phyloP scores from a whole-genome alignment of 2,797 vertebrate genomes.

The Etheostoma perlongum region DNA sequence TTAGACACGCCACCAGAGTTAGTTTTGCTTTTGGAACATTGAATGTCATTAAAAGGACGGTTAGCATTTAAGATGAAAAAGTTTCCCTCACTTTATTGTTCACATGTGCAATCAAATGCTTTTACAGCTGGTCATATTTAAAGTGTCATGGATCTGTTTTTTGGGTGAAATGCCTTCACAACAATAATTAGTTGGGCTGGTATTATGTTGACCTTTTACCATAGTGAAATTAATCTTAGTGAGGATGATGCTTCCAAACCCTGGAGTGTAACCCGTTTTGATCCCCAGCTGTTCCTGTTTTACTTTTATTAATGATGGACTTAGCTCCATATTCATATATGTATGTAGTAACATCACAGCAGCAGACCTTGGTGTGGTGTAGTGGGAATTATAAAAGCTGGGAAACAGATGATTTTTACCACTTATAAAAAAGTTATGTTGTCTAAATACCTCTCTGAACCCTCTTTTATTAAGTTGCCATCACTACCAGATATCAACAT shows the following conservation, averaged over 20 bases:
- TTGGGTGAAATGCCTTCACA: background rate
- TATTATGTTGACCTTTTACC: background rate
- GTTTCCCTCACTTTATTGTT: background rate
- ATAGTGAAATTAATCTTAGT: background rate
- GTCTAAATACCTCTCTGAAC: too few species aligned
- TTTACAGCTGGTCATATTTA: background rate
- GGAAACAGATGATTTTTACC: too few species aligned
- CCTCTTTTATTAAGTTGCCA: too few species aligned
- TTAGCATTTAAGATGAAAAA: background rate
- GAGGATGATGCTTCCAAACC: background rate
- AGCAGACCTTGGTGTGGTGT: background rate
- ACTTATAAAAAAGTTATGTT: too few species aligned
- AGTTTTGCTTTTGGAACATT: background rate
- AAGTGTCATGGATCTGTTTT: background rate
- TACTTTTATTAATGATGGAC: constrained; percentile 33
- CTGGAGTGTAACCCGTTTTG: background rate
- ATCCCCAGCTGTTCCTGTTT: background rate
- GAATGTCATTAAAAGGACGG: background rate
- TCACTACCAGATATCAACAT: too few species aligned
- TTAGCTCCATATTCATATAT: constrained; percentile 12
- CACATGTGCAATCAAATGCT: background rate
- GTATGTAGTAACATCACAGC: constrained; percentile 12
- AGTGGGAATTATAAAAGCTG: too few species aligned
- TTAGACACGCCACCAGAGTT: background rate
- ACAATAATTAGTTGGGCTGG: background rate